Base-by-base conservation (phyloP, 1,140 invertebrate species). In the Thrips palmi region DNA sequence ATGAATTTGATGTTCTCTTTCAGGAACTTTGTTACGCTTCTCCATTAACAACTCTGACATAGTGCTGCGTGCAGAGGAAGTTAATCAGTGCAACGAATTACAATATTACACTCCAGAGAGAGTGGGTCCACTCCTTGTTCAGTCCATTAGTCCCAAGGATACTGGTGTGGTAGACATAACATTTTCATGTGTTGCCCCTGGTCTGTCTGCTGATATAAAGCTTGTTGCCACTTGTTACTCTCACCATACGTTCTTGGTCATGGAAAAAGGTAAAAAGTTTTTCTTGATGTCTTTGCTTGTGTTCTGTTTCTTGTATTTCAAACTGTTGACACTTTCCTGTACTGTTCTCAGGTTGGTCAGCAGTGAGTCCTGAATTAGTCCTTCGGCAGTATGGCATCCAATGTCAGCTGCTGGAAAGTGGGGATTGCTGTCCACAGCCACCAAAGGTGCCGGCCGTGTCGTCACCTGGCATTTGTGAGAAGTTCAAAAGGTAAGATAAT, bases 391-490 rank as follows among this genome's bases (percentile, higher is more conserved):
- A 46, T 30, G 32, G 31, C 17, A 39, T 44, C n/a, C 34, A 35
- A 17, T 46, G 45, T 27, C 37, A 18, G 4, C 29, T 25, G 8
- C 33, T 49, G 12, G 47, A 48, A 19, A 37, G 27, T 3, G 39
- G 34, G 31, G 46, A 48, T 37, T 42, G 8, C 8, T 46, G 15
- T 37, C 39, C 15, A 23, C 42, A 4, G n/a, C 34, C 17, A 30
- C 28, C 33, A 10, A 25, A 33, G 10, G 18, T 21, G 4, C 18
- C 33, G n/a, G 12, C 23, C 30, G 31, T 45, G 15, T 25, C 39
- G 2, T 47, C 47, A n/a, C 47, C 47, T 18, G 47, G 47, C 25
- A 41, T 49, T 8, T 47, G 46, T 37, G 47, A 49, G 21, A 38
- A 44, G 11, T 45, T 49, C 12, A 47, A 47, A 33, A 45, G 47